These are phyloP conservation scores for Melitaea athalia DNA, from an alignment of 2,888 invertebrate genomes.

Conservation along the genomic window DNA sequence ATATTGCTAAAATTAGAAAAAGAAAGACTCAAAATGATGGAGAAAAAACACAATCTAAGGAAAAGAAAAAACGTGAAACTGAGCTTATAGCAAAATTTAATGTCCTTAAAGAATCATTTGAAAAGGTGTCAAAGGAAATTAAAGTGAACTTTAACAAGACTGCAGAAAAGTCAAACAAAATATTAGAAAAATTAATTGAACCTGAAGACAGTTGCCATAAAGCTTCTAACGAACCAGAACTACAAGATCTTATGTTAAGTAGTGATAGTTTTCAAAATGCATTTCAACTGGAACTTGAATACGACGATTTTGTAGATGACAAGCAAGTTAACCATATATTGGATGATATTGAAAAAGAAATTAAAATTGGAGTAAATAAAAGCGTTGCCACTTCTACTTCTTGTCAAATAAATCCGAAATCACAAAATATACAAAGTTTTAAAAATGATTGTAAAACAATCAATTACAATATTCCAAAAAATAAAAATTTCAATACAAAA, in stretches of 20 bases:
- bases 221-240: slow-evolving; percentile 16
- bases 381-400: slow-evolving; percentile 1
- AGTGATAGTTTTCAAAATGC: slow-evolving; percentile 39
- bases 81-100: slow-evolving; percentile 59
- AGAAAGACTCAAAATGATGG: slow-evolving; percentile 50
- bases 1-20: slow-evolving; percentile 53
- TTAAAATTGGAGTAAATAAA: slow-evolving; percentile 37
- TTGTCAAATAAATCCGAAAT: neutral
- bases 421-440: neutral
- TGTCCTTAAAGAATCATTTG: slow-evolving; percentile 59
- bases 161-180: slow-evolving; percentile 43
- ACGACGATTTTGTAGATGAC: slow-evolving; percentile 52
- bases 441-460: neutral
- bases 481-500: slow-evolving; percentile 19
- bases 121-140: slow-evolving; percentile 51
- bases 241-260: neutral
- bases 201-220: slow-evolving; percentile 14
- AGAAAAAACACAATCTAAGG: slow-evolving; percentile 54
- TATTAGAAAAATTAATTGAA: slow-evolving; percentile 42
- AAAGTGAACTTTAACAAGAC: slow-evolving; percentile 48
- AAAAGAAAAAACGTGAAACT: slow-evolving; percentile 67
- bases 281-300: slow-evolving; percentile 25
- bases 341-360: slow-evolving; percentile 67
- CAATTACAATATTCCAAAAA: neutral
- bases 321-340: slow-evolving; percentile 59